Percentiles rank a stretch among this genome's conserved stretches.
Evolutionary conservation across 2,797 vertebrate species (phyloP).

Genomic region (Rhinophrynus dorsalis): DNA sequence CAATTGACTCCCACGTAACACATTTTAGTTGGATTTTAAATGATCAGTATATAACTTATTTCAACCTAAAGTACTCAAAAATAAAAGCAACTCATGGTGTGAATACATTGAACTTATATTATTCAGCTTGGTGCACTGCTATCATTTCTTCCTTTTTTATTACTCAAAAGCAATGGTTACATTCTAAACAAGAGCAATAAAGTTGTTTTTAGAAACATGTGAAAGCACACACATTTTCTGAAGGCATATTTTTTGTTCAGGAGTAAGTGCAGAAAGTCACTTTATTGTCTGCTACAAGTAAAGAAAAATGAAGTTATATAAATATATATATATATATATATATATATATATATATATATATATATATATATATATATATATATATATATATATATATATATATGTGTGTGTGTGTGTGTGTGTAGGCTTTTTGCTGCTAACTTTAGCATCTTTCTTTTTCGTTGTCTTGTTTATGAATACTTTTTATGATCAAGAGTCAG

Average conservation of each 20-base stretch:
- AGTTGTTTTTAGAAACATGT: background rate
- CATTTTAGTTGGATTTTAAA: background rate
- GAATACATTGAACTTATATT: background rate
- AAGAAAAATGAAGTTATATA: too few species aligned
- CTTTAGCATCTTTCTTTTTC: too few species aligned
- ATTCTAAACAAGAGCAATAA: slow-evolving; percentile 4
- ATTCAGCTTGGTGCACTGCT: background rate
- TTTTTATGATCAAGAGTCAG: too few species aligned
- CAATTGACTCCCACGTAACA: background rate
- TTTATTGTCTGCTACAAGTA: background rate
- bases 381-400: too few species aligned
- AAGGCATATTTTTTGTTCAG: background rate
- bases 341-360: too few species aligned
- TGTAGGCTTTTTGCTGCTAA: too few species aligned
- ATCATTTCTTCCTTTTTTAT: slow-evolving; percentile 12
- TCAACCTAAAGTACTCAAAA: background rate
- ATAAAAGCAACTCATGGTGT: background rate
- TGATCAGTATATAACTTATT: background rate
- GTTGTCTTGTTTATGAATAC: too few species aligned
- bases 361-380: too few species aligned
- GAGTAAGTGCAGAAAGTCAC: background rate
- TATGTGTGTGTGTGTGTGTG: too few species aligned
- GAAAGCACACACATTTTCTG: background rate
- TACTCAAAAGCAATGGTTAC: background rate
- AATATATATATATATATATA: too few species aligned